phyloP scores from a whole-genome alignment of 92 coral and sea anemone genomes.

The Paragorgia papillata region DNA sequence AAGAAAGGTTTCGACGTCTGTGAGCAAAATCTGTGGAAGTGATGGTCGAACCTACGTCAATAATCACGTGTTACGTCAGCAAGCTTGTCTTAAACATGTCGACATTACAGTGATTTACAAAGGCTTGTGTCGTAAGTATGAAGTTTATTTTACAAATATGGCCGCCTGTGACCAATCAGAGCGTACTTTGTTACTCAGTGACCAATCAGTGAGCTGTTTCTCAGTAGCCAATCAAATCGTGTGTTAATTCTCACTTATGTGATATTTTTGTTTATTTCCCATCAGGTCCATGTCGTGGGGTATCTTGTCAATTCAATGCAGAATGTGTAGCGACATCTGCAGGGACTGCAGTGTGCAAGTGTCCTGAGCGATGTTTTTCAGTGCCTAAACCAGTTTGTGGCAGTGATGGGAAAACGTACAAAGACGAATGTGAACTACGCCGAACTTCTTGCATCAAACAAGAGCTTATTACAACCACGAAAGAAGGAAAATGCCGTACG shows the following conservation, averaged over 20 bases:
- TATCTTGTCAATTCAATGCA: conserved; percentile 4
- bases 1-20: not conserved
- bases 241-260: too few relatives aligned
- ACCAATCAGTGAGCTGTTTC: too few relatives aligned
- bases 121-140: conserved; percentile 36
- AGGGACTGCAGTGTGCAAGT: conserved; percentile 15
- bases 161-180: too few relatives aligned
- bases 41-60: conserved; percentile 80
- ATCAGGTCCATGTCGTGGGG: conserved; percentile 25
- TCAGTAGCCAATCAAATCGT: too few relatives aligned
- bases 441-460: conserved; percentile 31
- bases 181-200: too few relatives aligned
- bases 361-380: conserved; percentile 10
- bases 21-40: conserved; percentile 64
- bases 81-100: not conserved
- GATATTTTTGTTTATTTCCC: too few relatives aligned
- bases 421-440: conserved; percentile 28
- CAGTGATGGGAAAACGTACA: conserved; percentile 35
- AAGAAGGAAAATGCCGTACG: conserved; percentile 18
- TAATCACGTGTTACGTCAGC: conserved; percentile 56
- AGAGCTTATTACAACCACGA: not conserved
- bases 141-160: too few relatives aligned
- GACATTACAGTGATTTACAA: not conserved
- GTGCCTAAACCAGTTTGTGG: conserved; percentile 14
- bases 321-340: conserved; percentile 19